These are phyloP conservation scores for Drosophila arizonae DNA, from an alignment of 1,140 invertebrate species.

Conservation along the genomic window DNA sequence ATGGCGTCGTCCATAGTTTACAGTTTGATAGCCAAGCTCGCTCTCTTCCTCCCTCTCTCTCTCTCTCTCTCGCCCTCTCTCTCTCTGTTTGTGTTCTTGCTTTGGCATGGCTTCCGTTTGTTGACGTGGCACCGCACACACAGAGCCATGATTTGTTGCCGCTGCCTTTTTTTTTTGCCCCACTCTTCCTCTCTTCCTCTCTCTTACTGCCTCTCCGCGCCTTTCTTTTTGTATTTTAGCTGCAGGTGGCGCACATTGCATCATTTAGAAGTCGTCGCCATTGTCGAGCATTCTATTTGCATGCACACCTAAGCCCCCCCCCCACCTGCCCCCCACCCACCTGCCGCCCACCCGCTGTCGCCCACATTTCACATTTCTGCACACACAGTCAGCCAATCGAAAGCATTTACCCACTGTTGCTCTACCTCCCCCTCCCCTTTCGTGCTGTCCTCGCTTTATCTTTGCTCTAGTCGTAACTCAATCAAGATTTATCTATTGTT, in stretches of 20 bases:
- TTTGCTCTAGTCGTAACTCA: constrained; percentile 24
- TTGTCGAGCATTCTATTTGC: constrained; percentile 30
- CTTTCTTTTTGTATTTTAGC: background rate
- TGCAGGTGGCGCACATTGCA: constrained; percentile 58
- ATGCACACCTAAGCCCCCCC: constrained; percentile 4
- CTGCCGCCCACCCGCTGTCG: background rate
- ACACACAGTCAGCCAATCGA: constrained; percentile 8
- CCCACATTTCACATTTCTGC: too few species aligned
- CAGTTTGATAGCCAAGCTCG: constrained; percentile 52
- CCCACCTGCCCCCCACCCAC: too few species aligned
- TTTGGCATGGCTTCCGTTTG: constrained; percentile 70
- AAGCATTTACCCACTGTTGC: background rate
- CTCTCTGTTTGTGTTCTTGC: constrained; percentile 29
- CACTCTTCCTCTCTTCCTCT: background rate
- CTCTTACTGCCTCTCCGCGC: background rate
- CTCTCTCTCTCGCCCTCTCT: constrained; percentile 16
- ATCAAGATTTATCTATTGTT: constrained; percentile 42
- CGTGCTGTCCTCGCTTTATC: background rate
- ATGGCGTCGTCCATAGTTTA: constrained; percentile 71
- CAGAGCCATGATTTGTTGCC: constrained; percentile 65
- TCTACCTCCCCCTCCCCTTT: background rate
- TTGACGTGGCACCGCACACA: constrained; percentile 25
- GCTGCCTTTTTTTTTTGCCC: constrained; percentile 38
- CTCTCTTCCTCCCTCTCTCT: constrained; percentile 19
- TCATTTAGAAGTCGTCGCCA: constrained; percentile 57